Conservation (phyloP, 2,113 vertebrate genomes). For the Strix aluco region DNA sequence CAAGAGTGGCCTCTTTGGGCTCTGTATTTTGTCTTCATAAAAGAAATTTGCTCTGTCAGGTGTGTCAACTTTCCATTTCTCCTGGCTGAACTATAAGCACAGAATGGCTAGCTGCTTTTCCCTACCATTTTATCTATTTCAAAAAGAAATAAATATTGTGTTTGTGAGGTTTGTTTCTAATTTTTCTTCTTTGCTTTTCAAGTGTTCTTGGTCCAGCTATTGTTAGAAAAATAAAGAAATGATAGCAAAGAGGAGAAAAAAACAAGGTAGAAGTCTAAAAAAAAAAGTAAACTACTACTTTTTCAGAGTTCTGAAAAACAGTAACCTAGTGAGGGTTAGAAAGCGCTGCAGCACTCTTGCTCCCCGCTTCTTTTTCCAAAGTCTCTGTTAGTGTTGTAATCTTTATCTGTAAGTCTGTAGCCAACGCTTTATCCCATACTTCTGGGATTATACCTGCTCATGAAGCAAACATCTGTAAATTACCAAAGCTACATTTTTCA, state of each 20-base stretch:
- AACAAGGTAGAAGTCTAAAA: neutral
- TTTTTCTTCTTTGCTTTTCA: neutral
- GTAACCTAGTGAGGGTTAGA: neutral
- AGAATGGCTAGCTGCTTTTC: neutral
- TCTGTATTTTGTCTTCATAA: neutral
- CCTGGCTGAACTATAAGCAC: neutral
- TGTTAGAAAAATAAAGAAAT: neutral
- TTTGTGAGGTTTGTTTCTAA: neutral
- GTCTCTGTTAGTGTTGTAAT: neutral
- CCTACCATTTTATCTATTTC: neutral
- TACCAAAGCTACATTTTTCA: neutral
- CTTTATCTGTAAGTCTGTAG: neutral
- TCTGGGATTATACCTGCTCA: neutral
- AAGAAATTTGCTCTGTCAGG: neutral
- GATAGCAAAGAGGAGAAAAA: neutral
- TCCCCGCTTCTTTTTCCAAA: neutral
- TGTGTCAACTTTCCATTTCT: neutral
- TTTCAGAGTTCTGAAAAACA: neutral
- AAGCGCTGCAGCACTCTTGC: rapidly evolving
- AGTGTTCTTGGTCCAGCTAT: neutral
- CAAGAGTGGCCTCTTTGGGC: neutral
- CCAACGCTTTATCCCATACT: neutral
- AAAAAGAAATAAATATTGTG: neutral
- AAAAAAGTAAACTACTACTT: neutral
- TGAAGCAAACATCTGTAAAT: neutral